Percentiles rank a stretch among this genome's conserved stretches.
These are phyloP conservation scores for Crepidodera aurea DNA, from an alignment of 2,888 invertebrate genomes.

Conservation along the genomic window DNA sequence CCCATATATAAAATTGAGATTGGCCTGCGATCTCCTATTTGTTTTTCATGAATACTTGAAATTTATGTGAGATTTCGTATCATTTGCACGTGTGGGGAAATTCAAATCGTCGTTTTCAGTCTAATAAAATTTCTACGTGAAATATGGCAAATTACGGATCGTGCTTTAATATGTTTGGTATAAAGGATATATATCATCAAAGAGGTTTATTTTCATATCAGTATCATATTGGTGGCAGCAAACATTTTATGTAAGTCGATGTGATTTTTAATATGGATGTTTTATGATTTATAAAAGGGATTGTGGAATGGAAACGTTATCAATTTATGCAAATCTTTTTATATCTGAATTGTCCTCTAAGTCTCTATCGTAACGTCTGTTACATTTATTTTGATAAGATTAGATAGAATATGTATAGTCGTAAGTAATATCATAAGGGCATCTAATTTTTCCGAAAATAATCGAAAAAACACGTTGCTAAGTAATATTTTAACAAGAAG, in stretches of 20 bases:
- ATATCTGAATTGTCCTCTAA: no score
- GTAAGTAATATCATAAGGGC: no score
- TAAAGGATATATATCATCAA: neutral
- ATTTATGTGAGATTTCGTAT: constrained; percentile 41
- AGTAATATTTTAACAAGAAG: no score
- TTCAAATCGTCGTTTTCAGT: constrained; percentile 39
- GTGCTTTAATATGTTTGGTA: constrained; percentile 34
- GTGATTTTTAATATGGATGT: neutral
- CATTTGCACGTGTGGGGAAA: constrained; percentile 41
- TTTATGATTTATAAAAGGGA: neutral
- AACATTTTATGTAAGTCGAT: neutral
- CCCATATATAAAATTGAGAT: constrained; percentile 39
- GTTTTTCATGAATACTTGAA: constrained; percentile 44
- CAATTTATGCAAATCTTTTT: no score
- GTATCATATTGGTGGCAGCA: neutral
- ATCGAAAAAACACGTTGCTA: no score
- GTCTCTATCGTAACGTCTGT: no score
- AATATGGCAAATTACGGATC: constrained; percentile 36
- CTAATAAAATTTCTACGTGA: constrained; percentile 39
- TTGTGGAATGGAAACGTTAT: no score
- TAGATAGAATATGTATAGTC: no score
- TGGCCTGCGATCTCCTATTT: constrained; percentile 40
- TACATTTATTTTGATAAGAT: no score
- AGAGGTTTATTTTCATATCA: neutral
- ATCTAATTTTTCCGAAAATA: no score